phyloP scores from a whole-genome alignment of 1,140 invertebrate species.

The Atta colombica region DNA sequence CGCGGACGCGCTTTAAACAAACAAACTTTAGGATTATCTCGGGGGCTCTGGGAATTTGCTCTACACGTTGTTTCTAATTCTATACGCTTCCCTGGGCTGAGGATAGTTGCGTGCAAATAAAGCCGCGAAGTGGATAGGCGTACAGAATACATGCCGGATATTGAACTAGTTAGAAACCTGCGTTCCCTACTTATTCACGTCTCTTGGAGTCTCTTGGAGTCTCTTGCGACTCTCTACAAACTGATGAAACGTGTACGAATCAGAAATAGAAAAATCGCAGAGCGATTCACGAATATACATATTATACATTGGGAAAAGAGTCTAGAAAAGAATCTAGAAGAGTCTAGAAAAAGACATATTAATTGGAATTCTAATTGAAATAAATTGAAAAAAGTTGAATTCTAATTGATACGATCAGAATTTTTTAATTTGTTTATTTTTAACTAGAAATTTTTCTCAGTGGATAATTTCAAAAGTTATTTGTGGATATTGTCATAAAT shows the following conservation, averaged over 20 bases:
- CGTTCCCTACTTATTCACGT: conserved; percentile 29
- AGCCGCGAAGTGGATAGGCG: conserved; percentile 49
- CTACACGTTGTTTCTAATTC: conserved; percentile 72
- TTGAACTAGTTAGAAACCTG: conserved; percentile 46
- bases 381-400: too few species aligned
- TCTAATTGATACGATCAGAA: too few species aligned
- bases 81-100: conserved; percentile 50
- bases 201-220: conserved; percentile 31
- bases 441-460: too few species aligned
- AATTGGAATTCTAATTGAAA: too few species aligned
- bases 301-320: background rate
- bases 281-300: background rate
- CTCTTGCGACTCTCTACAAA: conserved; percentile 16
- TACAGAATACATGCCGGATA: conserved; percentile 46
- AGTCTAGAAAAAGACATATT: too few species aligned
- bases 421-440: too few species aligned
- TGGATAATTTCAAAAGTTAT: background rate
- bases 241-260: background rate
- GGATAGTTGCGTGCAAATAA: conserved; percentile 71
- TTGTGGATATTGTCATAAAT: background rate
- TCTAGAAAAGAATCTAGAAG: too few species aligned
- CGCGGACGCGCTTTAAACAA: conserved; percentile 53
- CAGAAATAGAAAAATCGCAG: background rate
- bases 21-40: conserved; percentile 74
- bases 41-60: conserved; percentile 73